These are phyloP conservation scores for Athalia circularis DNA, from an alignment of 2,888 invertebrate species.

Conservation along the genomic window DNA sequence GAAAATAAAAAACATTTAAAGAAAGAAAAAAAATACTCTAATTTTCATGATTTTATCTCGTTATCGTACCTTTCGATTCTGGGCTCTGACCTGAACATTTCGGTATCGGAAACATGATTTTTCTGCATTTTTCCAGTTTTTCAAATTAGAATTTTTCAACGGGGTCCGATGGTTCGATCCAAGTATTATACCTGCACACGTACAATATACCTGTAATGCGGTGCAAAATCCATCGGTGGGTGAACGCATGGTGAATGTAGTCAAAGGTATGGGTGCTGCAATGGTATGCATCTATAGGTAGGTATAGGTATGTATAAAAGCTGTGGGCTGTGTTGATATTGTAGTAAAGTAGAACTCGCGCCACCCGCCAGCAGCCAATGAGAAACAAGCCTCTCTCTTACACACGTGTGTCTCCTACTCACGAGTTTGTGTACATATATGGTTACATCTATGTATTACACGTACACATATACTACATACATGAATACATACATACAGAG, in stretches of 20 bases:
- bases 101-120: neutral
- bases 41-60: too few species aligned
- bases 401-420: neutral
- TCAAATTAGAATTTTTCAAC: too few species aligned
- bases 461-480: too few species aligned
- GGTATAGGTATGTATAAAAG: neutral
- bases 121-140: too few species aligned
- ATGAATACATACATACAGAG: neutral
- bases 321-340: constrained; percentile 27
- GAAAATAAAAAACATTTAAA: too few species aligned
- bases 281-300: neutral
- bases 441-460: too few species aligned
- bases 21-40: too few species aligned
- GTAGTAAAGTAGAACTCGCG: constrained; percentile 44
- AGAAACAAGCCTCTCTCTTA: constrained; percentile 25
- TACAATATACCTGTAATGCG: neutral
- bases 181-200: too few species aligned
- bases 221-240: constrained; percentile 1
- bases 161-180: too few species aligned
- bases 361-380: constrained; percentile 39
- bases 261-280: neutral
- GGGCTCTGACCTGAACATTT: too few species aligned
- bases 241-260: constrained; percentile 24
- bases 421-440: neutral
- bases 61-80: too few species aligned